These are phyloP conservation scores for Platycheirus albimanus DNA, from an alignment of 2,888 invertebrate genomes.

Conservation along the genomic window DNA sequence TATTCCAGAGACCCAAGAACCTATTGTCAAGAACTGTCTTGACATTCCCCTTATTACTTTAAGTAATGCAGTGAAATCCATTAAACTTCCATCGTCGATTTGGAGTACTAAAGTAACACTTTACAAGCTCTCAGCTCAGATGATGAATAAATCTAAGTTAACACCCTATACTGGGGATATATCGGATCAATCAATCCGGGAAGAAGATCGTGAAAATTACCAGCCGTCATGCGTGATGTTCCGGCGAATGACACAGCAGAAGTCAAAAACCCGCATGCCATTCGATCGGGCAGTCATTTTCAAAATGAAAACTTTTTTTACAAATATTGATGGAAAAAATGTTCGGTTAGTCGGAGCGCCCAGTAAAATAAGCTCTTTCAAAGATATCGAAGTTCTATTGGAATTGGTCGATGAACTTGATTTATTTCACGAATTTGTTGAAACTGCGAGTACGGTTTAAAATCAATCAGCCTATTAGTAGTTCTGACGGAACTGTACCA, in stretches of 20 bases:
- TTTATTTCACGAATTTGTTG: conserved; percentile 80
- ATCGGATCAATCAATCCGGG: conserved; percentile 79
- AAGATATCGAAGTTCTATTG: conserved; percentile 81
- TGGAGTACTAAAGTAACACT: conserved; percentile 82
- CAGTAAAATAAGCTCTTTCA: conserved; percentile 78
- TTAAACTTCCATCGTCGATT: conserved; percentile 78
- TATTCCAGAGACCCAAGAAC: conserved; percentile 76
- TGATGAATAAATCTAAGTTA: conserved; percentile 77
- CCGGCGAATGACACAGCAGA: conserved; percentile 78
- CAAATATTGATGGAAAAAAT: conserved; percentile 82
- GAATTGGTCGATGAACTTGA: conserved; percentile 81
- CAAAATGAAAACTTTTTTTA: conserved; percentile 81
- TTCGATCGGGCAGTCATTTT: conserved; percentile 83
- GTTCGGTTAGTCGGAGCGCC: conserved; percentile 82
- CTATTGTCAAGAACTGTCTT: conserved; percentile 78
- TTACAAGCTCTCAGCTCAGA: conserved; percentile 78
- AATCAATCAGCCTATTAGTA: conserved; percentile 2
- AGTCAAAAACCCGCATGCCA: conserved; percentile 78
- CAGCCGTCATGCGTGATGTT: conserved; percentile 82
- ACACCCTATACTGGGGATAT: conserved; percentile 81
- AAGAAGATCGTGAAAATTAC: conserved; percentile 81
- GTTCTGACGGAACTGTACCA: conserved; percentile 1
- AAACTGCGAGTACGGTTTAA: conserved; percentile 71
- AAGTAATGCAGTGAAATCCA: conserved; percentile 79
- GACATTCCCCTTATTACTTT: conserved; percentile 80